Evolutionary conservation across 2,888 invertebrate species (phyloP), one percentile per base, ranked within the genome.

Genomic region (Dasypolia templi): DNA sequence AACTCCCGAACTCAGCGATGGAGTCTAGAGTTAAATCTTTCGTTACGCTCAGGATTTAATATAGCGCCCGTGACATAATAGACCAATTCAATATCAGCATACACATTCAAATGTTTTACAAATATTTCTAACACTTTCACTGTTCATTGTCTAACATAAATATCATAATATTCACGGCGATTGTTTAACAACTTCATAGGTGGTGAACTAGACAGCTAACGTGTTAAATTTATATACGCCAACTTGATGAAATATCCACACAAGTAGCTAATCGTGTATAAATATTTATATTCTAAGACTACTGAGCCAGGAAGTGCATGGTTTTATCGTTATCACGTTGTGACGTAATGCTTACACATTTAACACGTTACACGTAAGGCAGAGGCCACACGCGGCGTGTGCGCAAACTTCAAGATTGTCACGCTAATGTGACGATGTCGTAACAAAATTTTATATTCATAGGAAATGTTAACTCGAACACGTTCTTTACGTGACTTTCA

Each of bases 291-390:
- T 63, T 66, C 19, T 17, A 63, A 77, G 49, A 70, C 68, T 46
- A 66, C 53, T 63, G 55, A 70, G 75, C 63, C 72, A 75, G 86
- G 85, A 89, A 90, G 85, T 86, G 86, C 82, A 88, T 76, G 85
- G 75, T 77, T 82, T 88, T 90, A 90, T 91, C 90, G 87, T 87
- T 90, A 91, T 90, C 89, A 86, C 65, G 32, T 58, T 29, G 72
- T 89, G 88, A 86, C 86, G 89, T 86, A 88, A 90, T 90, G 84
- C 88, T 87, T 87, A 88, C 87, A 82, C 56, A 51, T 72, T 39
- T 70, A 51, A 72, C 56, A 22, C 42, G 39, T 86, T 85, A 86
- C 85, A 79, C 59, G 77, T 82, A 85, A 85, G 79, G 82, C 73
- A 71, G 83, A 84, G 89, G 86, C 88, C 88, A 86, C 86, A 87